Evolutionary conservation across 2,888 invertebrate genomes (phyloP), one percentile per base, ranked within the genome.

Genomic region (Plusia festucae): DNA sequence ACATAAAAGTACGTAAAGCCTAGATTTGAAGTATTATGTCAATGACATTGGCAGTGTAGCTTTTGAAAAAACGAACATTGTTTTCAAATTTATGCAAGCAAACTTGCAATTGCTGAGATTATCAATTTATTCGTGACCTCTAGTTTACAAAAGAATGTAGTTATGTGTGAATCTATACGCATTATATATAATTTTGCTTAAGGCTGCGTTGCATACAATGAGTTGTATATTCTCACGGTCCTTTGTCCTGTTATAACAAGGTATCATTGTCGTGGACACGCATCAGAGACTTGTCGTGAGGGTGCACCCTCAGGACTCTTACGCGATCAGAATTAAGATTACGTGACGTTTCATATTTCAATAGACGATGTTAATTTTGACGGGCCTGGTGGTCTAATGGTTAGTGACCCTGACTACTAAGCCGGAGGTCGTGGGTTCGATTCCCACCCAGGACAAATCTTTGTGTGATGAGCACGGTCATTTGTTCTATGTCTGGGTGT

Each of bases 311-410:
- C 86, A 84, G 92, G 90, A 90, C 85, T 76, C 73, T 60, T 60
- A 84, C 82, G 86, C 88, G 85, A 91, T 90, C 87, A 88, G 91
- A 93, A 93, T 93, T 89, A 89, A 91, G 90, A 93, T 94, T 91
- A 88, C 85, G 83, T 86, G 88, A 84, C 87, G 83, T 88, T 85
- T 49, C 46, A 49, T 49, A 49, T 49, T 49, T 88, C 88, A 90
- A 90, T 91, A 88, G 86, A 83, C 84, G 82, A 81, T 81, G 83
- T 83, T 87, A 90, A 91, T 91, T n/a, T n/a, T n/a, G n/a, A n/a
- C n/a, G n/a, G n/a, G n/a, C n/a, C n/a, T n/a, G n/a, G n/a, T n/a
- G n/a, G n/a, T n/a, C n/a, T n/a, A n/a, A n/a, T n/a, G n/a, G n/a
- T n/a, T n/a, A n/a, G n/a, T n/a, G n/a, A n/a, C n/a, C n/a, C n/a